Evolutionary conservation across 2,797 vertebrate genomes (phyloP).

Genomic region (Darevskia mixta): DNA sequence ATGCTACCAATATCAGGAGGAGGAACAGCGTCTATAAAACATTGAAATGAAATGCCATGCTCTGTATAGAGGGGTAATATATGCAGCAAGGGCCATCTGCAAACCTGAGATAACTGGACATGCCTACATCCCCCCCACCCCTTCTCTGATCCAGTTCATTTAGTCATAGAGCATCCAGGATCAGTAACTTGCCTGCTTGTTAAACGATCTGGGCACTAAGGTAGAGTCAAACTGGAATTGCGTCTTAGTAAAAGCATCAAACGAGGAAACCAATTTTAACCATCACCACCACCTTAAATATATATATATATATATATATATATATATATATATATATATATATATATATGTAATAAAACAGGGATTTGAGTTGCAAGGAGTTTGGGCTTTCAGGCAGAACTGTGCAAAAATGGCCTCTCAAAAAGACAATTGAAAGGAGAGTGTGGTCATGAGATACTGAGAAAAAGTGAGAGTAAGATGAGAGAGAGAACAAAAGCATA

Average conservation of each 20-base stretch:
- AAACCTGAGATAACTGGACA: slow-evolving; percentile 21
- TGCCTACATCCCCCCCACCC: not conserved
- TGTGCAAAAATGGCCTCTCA: too few species aligned
- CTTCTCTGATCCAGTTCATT: not conserved
- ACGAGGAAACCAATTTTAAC: too few species aligned
- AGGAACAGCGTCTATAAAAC: not conserved
- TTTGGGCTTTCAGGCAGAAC: too few species aligned
- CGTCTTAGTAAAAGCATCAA: too few species aligned
- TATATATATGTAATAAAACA: not conserved
- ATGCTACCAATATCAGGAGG: not conserved
- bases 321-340: too few species aligned
- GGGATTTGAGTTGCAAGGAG: not conserved
- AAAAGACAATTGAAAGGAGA: too few species aligned
- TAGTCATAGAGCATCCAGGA: not conserved
- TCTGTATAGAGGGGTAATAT: not conserved
- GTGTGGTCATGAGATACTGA: too few species aligned
- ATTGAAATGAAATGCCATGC: slow-evolving; percentile 15
- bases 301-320: too few species aligned
- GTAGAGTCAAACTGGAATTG: not conserved
- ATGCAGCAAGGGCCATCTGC: slow-evolving; percentile 17
- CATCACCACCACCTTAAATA: too few species aligned
- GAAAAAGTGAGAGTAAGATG: too few species aligned
- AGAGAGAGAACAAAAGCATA: too few species aligned
- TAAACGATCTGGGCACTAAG: accelerated
- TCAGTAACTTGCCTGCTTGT: accelerated